A percentile compares a stretch with the other conserved stretches of the same genome.
phyloP scores from a whole-genome alignment of 2,113 vertebrate genomes.

The Solea senegalensis region DNA sequence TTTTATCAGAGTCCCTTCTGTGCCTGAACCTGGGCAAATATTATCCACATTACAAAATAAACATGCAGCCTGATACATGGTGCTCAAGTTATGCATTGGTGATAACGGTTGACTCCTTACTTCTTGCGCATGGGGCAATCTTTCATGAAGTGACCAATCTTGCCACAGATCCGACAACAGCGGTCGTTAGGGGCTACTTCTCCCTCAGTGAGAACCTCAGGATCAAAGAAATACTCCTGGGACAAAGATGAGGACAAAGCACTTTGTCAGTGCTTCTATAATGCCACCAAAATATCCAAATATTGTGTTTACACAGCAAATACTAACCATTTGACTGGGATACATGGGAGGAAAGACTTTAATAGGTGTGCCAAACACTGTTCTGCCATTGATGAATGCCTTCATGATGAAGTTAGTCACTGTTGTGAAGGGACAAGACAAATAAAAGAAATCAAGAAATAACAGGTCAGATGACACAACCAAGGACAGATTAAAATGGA shows the following conservation, averaged over 20 bases:
- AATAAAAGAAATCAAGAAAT: background rate
- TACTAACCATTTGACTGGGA: constrained; percentile 86
- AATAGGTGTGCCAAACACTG: constrained; percentile 89
- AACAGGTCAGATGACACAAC: background rate
- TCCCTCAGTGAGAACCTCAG: constrained; percentile 92
- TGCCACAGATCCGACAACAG: constrained; percentile 95
- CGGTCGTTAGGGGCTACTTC: constrained; percentile 94
- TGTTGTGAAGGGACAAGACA: constrained; percentile 57
- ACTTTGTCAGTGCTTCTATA: background rate
- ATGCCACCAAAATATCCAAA: background rate
- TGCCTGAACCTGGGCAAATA: constrained; percentile 78
- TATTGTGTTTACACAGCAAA: background rate
- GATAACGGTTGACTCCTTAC: constrained; percentile 72
- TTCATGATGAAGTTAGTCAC: constrained; percentile 99
- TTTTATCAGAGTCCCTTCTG: constrained; percentile 76
- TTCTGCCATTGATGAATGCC: constrained; percentile 94
- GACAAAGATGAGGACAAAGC: constrained; percentile 13
- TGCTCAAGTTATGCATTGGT: background rate
- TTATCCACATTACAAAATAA: background rate
- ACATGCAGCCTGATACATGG: background rate
- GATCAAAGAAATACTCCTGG: constrained; percentile 96
- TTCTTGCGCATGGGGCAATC: constrained; percentile 92
- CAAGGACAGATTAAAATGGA: background rate
- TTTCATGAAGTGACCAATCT: constrained; percentile 97
- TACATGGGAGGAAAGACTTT: constrained; percentile 85